Conservation (phyloP, 2,797 vertebrate genomes). For the Sparus aurata region DNA sequence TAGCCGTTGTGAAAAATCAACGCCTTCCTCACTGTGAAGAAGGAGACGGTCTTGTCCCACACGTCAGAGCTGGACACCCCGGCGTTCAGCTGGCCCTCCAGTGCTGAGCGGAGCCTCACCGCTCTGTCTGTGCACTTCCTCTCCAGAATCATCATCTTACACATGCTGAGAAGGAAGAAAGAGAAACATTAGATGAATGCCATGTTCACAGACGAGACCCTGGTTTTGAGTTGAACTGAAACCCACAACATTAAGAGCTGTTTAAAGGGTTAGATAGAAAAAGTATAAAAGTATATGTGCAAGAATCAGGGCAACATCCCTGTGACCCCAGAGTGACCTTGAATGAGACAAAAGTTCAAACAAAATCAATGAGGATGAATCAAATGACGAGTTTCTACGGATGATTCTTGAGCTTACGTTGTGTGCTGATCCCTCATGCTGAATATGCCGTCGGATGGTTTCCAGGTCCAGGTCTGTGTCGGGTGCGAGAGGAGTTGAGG, state of each 20-base stretch:
- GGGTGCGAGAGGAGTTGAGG: conserved; percentile 4
- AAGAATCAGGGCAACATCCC: neutral
- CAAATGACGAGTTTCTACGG: neutral
- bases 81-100: conserved; percentile 72
- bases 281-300: neutral
- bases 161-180: conserved; percentile 59
- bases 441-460: conserved; percentile 20
- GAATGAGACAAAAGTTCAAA: neutral
- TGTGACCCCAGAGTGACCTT: neutral
- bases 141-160: conserved; percentile 79
- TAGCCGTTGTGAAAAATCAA: conserved; percentile 80
- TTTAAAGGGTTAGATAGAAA: neutral
- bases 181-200: neutral
- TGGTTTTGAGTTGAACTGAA: neutral
- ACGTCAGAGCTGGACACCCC: conserved; percentile 72
- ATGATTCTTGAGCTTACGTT: conserved; percentile 67
- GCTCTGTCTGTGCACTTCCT: conserved; percentile 80
- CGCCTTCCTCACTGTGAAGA: conserved; percentile 77
- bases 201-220: neutral
- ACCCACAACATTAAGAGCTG: neutral
- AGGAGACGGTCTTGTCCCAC: conserved; percentile 82
- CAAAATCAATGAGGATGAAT: neutral
- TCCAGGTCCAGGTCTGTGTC: conserved; percentile 40
- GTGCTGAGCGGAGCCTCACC: conserved; percentile 58
- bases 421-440: conserved; percentile 83